Evolutionary conservation across 2,888 invertebrate species (phyloP).

Genomic region (Drosophila stalkeri): DNA sequence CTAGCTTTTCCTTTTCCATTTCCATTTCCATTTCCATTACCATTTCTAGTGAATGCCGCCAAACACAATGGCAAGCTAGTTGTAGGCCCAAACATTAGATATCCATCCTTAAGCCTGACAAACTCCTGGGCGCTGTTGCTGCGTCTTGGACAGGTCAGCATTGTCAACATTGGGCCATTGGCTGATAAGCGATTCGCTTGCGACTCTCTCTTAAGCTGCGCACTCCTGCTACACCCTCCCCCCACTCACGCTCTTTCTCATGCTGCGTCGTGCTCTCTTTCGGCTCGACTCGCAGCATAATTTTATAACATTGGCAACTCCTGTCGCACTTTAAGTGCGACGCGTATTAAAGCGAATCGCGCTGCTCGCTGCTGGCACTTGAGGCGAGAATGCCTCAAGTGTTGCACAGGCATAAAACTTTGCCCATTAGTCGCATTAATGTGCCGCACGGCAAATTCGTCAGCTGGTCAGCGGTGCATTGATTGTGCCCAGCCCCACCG

Average conservation of each 20-base stretch:
- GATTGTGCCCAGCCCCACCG: conserved; percentile 41
- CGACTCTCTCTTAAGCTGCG: conserved; percentile 25
- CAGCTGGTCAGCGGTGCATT: conserved; percentile 72
- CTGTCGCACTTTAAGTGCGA: conserved; percentile 48
- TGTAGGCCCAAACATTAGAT: conserved; percentile 7
- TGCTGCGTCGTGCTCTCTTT: conserved; percentile 17
- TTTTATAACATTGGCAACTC: conserved; percentile 37
- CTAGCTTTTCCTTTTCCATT: neutral
- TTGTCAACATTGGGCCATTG: conserved; percentile 54
- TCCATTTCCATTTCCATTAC: no score
- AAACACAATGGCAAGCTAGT: conserved; percentile 8
- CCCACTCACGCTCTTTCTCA: neutral
- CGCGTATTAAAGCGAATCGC: conserved; percentile 48
- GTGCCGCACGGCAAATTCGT: conserved; percentile 69
- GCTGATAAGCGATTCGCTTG: conserved; percentile 43
- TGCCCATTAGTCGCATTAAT: conserved; percentile 76
- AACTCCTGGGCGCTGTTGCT: conserved; percentile 58
- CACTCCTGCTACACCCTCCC: neutral
- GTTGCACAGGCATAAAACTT: conserved; percentile 78
- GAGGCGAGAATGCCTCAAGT: conserved; percentile 59
- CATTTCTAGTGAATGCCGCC: conserved; percentile 21
- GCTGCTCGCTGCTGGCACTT: conserved; percentile 24
- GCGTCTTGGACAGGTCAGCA: conserved; percentile 62
- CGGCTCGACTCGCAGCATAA: conserved; percentile 24
- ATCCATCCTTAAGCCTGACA: conserved; percentile 29